A percentile compares a stretch with the other conserved stretches of the same genome.
Evolutionary conservation across 2,797 vertebrate species (phyloP).

Genomic region (Babyrousa celebensis): DNA sequence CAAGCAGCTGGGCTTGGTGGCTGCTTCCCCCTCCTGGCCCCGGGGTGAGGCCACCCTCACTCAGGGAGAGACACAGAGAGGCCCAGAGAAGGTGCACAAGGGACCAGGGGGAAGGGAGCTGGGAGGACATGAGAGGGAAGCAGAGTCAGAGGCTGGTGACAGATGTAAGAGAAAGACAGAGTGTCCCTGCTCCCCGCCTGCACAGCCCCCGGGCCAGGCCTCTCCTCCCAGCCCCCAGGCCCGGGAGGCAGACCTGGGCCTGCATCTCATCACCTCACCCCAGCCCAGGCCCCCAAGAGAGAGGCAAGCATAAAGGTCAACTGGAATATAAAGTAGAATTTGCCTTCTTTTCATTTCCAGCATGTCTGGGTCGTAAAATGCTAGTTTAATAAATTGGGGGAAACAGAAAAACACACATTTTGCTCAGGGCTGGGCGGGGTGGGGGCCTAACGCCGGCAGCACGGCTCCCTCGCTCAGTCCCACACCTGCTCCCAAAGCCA

Average conservation of each 20-base stretch:
- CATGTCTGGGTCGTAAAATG: conserved; percentile 78
- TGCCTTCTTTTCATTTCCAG: conserved; percentile 85
- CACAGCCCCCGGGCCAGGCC: rapidly evolving
- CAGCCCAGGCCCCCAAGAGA: not conserved
- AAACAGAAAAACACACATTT: not conserved
- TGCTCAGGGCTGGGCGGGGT: not conserved
- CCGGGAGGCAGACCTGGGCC: not conserved
- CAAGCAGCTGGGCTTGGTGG: not conserved
- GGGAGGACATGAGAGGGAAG: not conserved
- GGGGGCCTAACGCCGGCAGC: not conserved
- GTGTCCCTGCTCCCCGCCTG: not conserved
- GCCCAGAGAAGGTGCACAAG: not conserved
- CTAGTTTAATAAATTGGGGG: conserved; percentile 76
- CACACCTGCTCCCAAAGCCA: not conserved
- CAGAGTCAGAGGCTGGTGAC: not conserved
- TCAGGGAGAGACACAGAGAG: not conserved
- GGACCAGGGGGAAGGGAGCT: not conserved
- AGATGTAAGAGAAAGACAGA: not conserved
- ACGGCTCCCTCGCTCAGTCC: too few species aligned
- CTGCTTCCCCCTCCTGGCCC: not conserved
- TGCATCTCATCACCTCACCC: not conserved
- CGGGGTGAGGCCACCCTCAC: not conserved
- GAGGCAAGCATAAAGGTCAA: conserved; percentile 85
- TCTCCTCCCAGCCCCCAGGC: rapidly evolving
- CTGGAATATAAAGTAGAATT: conserved; percentile 74